Evolutionary conservation across 2,113 vertebrate genomes (phyloP), one percentile per base, ranked within the genome.

Genomic region (Struthidea cinerea): DNA sequence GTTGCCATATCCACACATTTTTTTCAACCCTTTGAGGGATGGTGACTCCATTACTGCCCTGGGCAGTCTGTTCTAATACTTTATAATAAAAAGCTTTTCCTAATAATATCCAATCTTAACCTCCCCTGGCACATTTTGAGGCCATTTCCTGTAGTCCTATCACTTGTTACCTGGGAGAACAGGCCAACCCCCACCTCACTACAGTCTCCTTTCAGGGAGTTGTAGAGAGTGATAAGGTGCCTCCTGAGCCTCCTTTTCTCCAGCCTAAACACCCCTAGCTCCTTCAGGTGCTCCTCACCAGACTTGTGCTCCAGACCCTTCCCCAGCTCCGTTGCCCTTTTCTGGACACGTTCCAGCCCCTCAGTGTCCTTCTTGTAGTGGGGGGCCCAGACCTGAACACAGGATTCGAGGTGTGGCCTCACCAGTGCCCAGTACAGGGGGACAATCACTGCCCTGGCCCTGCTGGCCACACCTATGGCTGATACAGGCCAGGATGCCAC

Each of bases 281-380:
- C 3, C 2, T 18, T 28, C 50, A 65, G 50, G 6, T 0, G 0
- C 5, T 28, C 7, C 3, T 28, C 37, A 37, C 6, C 10, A 33
- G 11, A 42, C 9, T 1, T 23, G 18, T 50, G 18, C 18, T 28
- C 50, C 27, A 42, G 15, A 59, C 10, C 37, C 13, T 23, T 65
- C 22, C 8, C 2, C 37, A 37, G 15, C 5, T 65, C 32, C 0
- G 0, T 1, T 73, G 10, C 4, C 15, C 35, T 78, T 70, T 41
- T 79, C 28, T 65, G 59, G 37, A 33, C 44, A 19, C 0, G 0
- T 5, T 67, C 37, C 27, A 39, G 33, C 27, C 0, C 1, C 10
- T 59, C 37, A 57, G 2, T 27, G 21, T 19, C 26, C 1, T 49
- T 56, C 3, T 22, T 44, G 27, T 1, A 22, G 5, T 7, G 9